Evolutionary conservation across 2,888 invertebrate species (phyloP).

Genomic region (Oligia latruncula): DNA sequence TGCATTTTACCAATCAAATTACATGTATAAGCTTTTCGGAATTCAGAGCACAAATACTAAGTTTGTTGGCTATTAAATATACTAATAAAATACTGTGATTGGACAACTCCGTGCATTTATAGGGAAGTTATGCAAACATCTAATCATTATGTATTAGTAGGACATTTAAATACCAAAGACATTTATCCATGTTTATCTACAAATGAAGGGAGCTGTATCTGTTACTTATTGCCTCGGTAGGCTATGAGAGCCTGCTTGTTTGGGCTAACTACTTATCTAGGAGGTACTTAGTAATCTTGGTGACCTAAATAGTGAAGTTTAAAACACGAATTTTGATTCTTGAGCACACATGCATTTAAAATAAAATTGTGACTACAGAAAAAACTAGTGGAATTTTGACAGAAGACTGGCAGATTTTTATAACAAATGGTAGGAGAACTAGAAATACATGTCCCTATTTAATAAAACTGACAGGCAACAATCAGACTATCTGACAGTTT

Average conservation of each 20-base stretch:
- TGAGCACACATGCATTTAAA: neutral
- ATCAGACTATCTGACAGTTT: too few species aligned
- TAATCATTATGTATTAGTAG: conserved; percentile 47
- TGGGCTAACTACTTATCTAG: conserved; percentile 13
- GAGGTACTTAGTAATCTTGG: neutral
- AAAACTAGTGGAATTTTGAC: neutral
- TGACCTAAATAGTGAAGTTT: neutral
- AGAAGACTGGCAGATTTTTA: neutral
- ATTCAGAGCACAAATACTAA: conserved; percentile 59
- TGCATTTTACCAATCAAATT: conserved; percentile 63
- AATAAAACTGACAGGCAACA: too few species aligned
- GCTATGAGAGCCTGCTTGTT: conserved; percentile 26
- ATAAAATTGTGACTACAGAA: neutral
- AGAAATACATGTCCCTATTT: too few species aligned
- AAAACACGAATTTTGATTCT: neutral
- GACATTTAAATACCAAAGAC: conserved; percentile 59
- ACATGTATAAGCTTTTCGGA: conserved; percentile 49
- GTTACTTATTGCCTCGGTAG: conserved; percentile 34
- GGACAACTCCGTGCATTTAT: conserved; percentile 61
- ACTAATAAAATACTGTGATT: conserved; percentile 64
- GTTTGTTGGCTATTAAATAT: conserved; percentile 60
- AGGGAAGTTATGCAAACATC: conserved; percentile 58
- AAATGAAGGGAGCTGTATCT: conserved; percentile 40
- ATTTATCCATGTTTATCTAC: conserved; percentile 58
- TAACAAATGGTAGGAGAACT: neutral